Evolutionary conservation across 2,888 invertebrate species (phyloP).

Genomic region (Drosophila recens): DNA sequence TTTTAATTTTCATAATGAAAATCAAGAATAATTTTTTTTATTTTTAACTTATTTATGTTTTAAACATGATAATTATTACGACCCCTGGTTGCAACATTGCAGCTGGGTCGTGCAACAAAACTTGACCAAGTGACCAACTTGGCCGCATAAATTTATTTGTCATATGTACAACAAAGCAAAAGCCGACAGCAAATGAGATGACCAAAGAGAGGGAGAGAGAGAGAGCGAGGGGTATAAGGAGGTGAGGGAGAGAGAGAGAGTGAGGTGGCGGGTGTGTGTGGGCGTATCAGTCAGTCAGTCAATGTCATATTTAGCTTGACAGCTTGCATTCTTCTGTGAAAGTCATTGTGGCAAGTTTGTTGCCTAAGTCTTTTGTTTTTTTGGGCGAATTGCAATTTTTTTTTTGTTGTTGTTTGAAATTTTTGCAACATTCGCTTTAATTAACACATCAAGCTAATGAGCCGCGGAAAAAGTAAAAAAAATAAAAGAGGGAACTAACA

Average conservation of each 20-base stretch:
- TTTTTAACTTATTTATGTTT: neutral
- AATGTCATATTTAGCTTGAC: constrained; percentile 42
- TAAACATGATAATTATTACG: neutral
- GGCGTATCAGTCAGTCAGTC: constrained; percentile 33
- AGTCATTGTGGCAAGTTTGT: constrained; percentile 66
- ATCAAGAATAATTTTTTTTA: neutral
- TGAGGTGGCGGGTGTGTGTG: neutral
- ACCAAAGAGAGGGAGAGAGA: too few relatives aligned
- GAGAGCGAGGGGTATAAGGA: neutral
- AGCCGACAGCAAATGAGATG: constrained; percentile 10
- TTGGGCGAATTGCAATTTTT: constrained; percentile 18
- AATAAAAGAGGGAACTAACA: constrained; percentile 31
- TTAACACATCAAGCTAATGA: constrained; percentile 69
- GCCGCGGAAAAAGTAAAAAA: constrained; percentile 23
- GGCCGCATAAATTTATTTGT: constrained; percentile 33
- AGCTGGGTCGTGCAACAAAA: constrained; percentile 19
- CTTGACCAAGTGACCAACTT: constrained; percentile 23
- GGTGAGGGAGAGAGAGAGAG: neutral
- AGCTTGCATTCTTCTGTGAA: constrained; percentile 67
- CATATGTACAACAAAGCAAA: constrained; percentile 33
- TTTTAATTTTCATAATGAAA: neutral
- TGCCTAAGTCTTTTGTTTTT: constrained; percentile 68
- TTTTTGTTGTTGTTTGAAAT: constrained; percentile 28
- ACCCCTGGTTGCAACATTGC: constrained; percentile 21
- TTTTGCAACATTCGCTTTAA: constrained; percentile 67